Base-by-base conservation (phyloP, 2,888 invertebrate genomes). In the Drosophila monieri region DNA sequence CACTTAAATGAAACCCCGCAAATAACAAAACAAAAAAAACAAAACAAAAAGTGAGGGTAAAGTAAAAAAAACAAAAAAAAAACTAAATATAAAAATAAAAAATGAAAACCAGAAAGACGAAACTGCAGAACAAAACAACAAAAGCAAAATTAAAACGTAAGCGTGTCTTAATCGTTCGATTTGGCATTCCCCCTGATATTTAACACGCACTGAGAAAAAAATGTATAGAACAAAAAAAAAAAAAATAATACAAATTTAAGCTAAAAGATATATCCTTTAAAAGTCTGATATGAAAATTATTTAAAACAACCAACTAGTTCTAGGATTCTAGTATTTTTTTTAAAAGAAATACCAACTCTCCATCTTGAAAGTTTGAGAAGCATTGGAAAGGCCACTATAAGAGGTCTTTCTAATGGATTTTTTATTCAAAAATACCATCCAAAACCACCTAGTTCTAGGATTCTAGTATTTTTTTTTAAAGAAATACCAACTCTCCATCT, bases 1-100 rank as follows among this genome's bases (percentile, higher is more conserved):
- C 70, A 78, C 66, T 77, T 58, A 75, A 79, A 70, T 79, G 78
- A 78, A 78, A 76, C 77, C 79, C 60, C 65, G 79, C 79, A 78
- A 74, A 76, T 74, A 67, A 57, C 73, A 73, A 78, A 78, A 51
- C 59, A 39, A 62, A 57, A 48, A 49, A 21, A 21, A 21, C 0
- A 23, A 3, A 48, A n/a, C n/a, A n/a, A 55, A 71, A 64, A 64
- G 51, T 37, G 39, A 58, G 58, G 37, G 18, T 27, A 35, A 49
- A 39, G 39, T 27, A 39, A n/a, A 23, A 23, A 23, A 21, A 23
- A 23, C 10, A 23, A 23, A 23, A 21, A 3, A 4, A 48, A 37
- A 51, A 10, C 3, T 41, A 44, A 32, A 23, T 46, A n/a, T 47
- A 43, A 49, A 43, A 30, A 15, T 27, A 43, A 48, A 14, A 54